Percentiles rank a stretch among this genome's conserved stretches.
phyloP scores from a whole-genome alignment of 2,113 vertebrate species.

The Seriola dumerili region DNA sequence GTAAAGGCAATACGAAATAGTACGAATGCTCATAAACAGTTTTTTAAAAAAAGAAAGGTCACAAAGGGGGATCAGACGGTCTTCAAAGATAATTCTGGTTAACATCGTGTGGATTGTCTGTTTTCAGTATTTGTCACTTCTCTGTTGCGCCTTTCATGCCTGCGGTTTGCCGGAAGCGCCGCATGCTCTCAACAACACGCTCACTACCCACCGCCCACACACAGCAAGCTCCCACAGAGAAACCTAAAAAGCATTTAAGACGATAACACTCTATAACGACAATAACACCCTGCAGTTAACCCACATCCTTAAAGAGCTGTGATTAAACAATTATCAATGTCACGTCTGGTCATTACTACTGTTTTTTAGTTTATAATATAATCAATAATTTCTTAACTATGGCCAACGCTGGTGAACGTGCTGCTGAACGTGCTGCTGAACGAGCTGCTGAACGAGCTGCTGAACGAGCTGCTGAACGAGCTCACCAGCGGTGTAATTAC shows the following conservation, averaged over 20 bases:
- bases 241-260: constrained; percentile 38
- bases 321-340: constrained; percentile 23
- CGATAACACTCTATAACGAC: background rate
- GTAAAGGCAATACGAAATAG: background rate
- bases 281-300: background rate
- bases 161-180: constrained; percentile 4
- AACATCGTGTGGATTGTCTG: background rate
- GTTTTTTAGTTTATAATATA: background rate
- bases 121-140: constrained; percentile 35
- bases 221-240: constrained; percentile 32
- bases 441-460: too few relatives aligned
- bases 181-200: constrained; percentile 16
- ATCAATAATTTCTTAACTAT: constrained; percentile 12
- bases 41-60: constrained; percentile 5
- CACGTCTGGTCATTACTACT: constrained; percentile 2
- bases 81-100: constrained; percentile 11
- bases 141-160: constrained; percentile 24
- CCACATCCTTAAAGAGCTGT: background rate
- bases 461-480: too few relatives aligned
- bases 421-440: too few relatives aligned
- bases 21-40: background rate
- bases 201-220: constrained; percentile 33
- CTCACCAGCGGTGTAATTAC: background rate
- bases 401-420: background rate
- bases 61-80: background rate